A percentile compares a stretch with the other conserved stretches of the same genome.
These are phyloP conservation scores for Pentalonia nigronervosa DNA, from an alignment of 1,140 invertebrate genomes.

Conservation along the genomic window DNA sequence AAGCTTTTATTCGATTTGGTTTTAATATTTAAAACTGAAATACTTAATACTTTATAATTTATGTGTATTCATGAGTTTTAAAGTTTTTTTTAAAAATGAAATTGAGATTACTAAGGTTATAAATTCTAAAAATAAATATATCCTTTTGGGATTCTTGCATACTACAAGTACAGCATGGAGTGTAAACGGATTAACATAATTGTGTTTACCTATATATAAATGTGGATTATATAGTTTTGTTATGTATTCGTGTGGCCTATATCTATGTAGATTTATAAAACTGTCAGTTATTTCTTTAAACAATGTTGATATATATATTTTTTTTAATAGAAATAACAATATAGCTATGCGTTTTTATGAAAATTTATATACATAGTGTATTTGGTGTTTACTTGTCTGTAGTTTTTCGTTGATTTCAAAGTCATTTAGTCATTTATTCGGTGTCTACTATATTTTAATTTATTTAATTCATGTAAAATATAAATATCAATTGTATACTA, in stretches of 20 bases:
- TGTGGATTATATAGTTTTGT: background rate
- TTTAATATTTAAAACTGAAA: background rate
- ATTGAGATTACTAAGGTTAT: background rate
- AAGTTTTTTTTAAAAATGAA: background rate
- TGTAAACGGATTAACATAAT: background rate
- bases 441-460: too few relatives aligned
- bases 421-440: background rate
- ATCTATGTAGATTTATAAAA: background rate
- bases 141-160: background rate
- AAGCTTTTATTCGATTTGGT: background rate
- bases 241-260: background rate
- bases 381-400: background rate
- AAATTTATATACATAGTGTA: background rate
- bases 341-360: background rate
- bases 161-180: background rate
- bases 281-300: background rate
- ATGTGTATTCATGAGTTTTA: background rate
- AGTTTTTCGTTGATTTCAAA: background rate
- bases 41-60: background rate
- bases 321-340: background rate
- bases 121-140: background rate
- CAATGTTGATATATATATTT: background rate
- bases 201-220: background rate
- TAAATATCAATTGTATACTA: background rate
- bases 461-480: background rate